A percentile compares a stretch with the other conserved stretches of the same genome.
Conservation (phyloP, 2,797 vertebrate species). For the Moxostoma hubbsi region DNA sequence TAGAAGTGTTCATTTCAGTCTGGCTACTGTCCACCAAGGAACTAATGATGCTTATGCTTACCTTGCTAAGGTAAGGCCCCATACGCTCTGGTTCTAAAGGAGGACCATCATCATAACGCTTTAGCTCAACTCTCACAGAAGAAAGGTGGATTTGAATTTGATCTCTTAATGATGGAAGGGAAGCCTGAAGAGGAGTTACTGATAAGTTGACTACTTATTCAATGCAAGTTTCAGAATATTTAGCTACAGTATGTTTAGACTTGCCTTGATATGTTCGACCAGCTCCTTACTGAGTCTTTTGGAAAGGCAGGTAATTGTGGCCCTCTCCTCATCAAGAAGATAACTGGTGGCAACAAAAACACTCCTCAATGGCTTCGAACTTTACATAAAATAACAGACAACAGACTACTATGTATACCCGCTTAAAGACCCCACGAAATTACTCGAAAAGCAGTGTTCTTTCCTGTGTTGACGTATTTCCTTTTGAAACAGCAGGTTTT, state of each 20-base stretch:
- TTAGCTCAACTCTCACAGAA: constrained; percentile 45
- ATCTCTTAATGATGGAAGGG: constrained; percentile 50
- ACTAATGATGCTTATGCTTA: neutral
- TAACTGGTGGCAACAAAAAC: constrained; percentile 58
- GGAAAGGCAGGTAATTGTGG: constrained; percentile 74
- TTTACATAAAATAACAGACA: neutral
- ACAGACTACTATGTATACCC: too few species aligned
- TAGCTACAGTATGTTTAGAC: constrained; percentile 36
- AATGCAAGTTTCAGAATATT: neutral
- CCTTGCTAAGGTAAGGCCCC: constrained; percentile 54
- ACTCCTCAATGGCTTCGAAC: neutral
- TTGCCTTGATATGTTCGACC: constrained; percentile 78
- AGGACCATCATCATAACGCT: constrained; percentile 46
- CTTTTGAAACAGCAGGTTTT: too few species aligned
- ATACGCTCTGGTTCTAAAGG: constrained; percentile 51
- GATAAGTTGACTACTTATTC: neutral
- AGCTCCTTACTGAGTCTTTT: constrained; percentile 77
- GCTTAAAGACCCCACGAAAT: neutral
- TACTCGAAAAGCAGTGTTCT: too few species aligned
- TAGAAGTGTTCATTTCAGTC: neutral
- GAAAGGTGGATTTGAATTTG: constrained; percentile 53
- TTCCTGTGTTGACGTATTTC: too few species aligned
- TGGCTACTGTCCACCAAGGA: too few species aligned
- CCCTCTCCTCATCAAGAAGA: constrained; percentile 72
- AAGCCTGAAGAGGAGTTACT: constrained; percentile 37